Base-by-base conservation (phyloP, 2,113 vertebrate species). In the Chlorodrepanis virens region DNA sequence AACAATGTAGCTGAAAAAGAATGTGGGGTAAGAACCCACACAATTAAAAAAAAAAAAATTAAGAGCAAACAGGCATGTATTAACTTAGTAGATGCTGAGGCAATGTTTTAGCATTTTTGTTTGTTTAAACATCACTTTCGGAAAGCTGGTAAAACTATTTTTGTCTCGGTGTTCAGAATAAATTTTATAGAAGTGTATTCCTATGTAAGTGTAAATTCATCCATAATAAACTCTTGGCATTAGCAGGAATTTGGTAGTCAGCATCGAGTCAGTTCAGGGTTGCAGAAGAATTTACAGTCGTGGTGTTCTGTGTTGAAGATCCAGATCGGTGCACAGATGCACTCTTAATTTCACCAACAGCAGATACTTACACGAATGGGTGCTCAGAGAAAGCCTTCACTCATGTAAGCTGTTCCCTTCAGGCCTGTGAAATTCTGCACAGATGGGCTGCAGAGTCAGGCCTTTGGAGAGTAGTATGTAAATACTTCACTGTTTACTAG, bases 401-500 rank as follows among this genome's bases (percentile, higher is more conserved):
- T 76, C 21, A 3, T 70, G 40, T 42, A 37, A 91, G 68, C 75
- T 67, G 27, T 67, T 96, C 79, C 54, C 82, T 83, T 90, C 64
- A 47, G 1, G 21, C 78, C 53, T 61, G 9, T 94, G 94, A 89
- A 91, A 78, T 76, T 45, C 60, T 79, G 70, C 91, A 87, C 94
- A 91, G 92, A 83, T 94, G 91, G 87, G 70, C 65, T 93, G 84
- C 83, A 94, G 81, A 72, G 49, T 86, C 83, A 80, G 56, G 19
- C 65, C 64, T 67, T 12, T 37, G 69, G 85, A 92, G 80, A 70
- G 24, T 5, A 77, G 37, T 82, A 31, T 87, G 90, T 83, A 96
- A 97, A 94, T 96, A 93, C 67, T 93, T 76, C 74, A 85, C 37
- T 83, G 70, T 87, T 95, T 88, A 78, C 83, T 93, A 95, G 90